Evolutionary conservation across 2,888 invertebrate species (phyloP).

Genomic region (Onchidella celtica): DNA sequence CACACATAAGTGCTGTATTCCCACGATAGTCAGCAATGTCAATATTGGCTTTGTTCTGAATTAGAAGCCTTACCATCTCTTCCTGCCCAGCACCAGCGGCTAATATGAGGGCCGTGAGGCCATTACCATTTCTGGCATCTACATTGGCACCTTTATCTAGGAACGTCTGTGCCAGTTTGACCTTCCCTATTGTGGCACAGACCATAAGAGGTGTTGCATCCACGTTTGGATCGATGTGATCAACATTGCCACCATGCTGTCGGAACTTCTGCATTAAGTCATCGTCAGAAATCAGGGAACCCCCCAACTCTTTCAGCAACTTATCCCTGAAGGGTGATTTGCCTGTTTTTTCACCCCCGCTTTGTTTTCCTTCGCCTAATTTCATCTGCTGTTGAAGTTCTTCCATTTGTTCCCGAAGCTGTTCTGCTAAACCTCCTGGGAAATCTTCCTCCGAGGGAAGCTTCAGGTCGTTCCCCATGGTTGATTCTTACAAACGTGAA

Average conservation of each 20-base stretch:
- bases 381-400: no score
- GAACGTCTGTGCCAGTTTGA: not conserved
- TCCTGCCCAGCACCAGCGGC: not conserved
- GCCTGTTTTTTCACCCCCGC: no score
- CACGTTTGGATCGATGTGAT: not conserved
- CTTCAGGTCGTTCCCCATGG: no score
- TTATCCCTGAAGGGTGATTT: no score
- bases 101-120: not conserved
- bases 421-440: no score
- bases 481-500: no score
- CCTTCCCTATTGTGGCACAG: not conserved
- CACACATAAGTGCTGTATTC: not conserved
- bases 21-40: not conserved
- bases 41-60: not conserved
- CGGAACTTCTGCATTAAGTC: not conserved
- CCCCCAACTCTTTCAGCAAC: no score
- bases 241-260: not conserved
- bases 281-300: no score
- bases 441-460: no score
- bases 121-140: not conserved
- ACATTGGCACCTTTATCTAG: not conserved
- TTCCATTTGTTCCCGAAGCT: no score
- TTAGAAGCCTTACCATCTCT: not conserved
- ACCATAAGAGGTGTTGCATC: conserved; percentile 1
- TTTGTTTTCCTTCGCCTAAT: no score